phyloP scores from a whole-genome alignment of 1,140 invertebrate species.

The Drosophila trapezifrons region DNA sequence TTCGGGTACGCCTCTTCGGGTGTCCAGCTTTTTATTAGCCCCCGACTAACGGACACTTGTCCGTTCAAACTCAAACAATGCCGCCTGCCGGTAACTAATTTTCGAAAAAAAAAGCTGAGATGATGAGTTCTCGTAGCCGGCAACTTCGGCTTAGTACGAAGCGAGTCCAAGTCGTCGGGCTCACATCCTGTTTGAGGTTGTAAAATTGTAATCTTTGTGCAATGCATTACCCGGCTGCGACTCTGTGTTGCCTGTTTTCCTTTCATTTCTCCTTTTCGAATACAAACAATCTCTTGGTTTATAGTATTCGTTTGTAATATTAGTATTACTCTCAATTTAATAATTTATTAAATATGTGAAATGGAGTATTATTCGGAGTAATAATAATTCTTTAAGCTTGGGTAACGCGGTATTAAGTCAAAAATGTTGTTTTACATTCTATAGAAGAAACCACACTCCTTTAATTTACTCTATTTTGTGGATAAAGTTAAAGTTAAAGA shows the following conservation, averaged over 20 bases:
- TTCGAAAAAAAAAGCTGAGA: conserved; percentile 19
- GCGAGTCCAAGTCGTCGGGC: conserved; percentile 9
- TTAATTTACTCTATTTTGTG: no score
- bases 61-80: conserved; percentile 12
- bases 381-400: not conserved
- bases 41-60: conserved; percentile 35
- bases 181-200: conserved; percentile 37
- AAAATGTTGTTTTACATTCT: not conserved
- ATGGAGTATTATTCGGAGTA: not conserved
- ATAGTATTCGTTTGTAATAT: not conserved
- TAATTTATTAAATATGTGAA: not conserved
- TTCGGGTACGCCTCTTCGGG: conserved; percentile 22
- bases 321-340: not conserved
- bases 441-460: not conserved
- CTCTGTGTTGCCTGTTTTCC: not conserved
- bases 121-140: conserved; percentile 11
- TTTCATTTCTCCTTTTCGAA: not conserved
- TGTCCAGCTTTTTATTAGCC: conserved; percentile 28
- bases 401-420: not conserved
- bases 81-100: conserved; percentile 28
- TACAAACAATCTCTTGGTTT: not conserved
- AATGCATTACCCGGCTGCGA: conserved; percentile 1
- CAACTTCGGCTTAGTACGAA: conserved; percentile 6
- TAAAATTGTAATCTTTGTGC: conserved; percentile 19
- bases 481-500: no score